Evolutionary conservation across 2,797 vertebrate species (phyloP), one percentile per base, ranked within the genome.

Genomic region (Bovichtus diacanthus): DNA sequence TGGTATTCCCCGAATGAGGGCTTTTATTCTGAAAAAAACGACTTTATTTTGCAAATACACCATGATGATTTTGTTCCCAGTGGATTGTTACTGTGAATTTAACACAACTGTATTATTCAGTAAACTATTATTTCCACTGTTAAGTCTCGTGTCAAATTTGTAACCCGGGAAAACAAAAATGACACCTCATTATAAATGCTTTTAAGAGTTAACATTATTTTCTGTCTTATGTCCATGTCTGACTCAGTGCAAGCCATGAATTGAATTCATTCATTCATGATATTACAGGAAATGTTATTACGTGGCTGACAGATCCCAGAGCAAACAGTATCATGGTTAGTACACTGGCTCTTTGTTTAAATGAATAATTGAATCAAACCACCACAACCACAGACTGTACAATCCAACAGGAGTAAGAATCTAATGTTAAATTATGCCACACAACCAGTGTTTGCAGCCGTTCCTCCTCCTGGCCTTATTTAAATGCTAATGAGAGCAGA

Each of bases 401-500:
- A 65, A 59, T 74, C 46, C 55, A 68, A 76, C 67, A 55, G 70
- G 51, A 79, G 31, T 78, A 49, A 29, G 15, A 79, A 73, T 82
- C 23, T 31, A 51, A 74, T 73, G 70, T 82, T 64, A 77, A 76
- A 90, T 73, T 25, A 63, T 67, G 31, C 54, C 74, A 64, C 59
- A 70, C 49, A 67, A 74, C 81, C 51, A 63, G 39, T 65, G 44
- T 76, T 68, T 68, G 51, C 41, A 50, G 43, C 69, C 49, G 9
- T 49, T 84, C 46, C 62, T 64, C 69, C 68, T 81, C 53, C 27
- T 0, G 16, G 70, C 38, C 68, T 88, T 79, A 82, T 89, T 90
- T 84, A 87, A 89, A 90, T 90, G 83, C 73, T 90, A 91, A 93
- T 88, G 85, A 88, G 87, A 74, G 78, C 70, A 71, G 82, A 82